phyloP scores from a whole-genome alignment of 1,140 invertebrate species.

The Aphelinus atriplicis region DNA sequence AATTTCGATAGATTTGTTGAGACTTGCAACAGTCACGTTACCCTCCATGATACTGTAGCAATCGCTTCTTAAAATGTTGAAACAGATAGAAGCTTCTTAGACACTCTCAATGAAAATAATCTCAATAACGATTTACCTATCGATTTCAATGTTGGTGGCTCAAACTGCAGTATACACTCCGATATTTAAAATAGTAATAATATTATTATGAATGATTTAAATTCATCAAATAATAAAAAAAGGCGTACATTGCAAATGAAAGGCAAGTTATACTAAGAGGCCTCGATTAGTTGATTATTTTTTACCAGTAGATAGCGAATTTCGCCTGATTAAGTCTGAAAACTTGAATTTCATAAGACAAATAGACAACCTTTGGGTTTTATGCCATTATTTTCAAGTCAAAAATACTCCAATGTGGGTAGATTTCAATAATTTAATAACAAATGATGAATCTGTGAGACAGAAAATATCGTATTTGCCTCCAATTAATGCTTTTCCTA shows the following conservation, averaged over 20 bases:
- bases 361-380: background rate
- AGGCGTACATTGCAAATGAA: too few relatives aligned
- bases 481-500: conserved; percentile 54
- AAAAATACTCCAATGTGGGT: conserved; percentile 45
- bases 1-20: conserved; percentile 57
- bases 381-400: conserved; percentile 16
- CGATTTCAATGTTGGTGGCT: too few relatives aligned
- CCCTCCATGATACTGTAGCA: conserved; percentile 55
- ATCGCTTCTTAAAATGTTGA: conserved; percentile 48
- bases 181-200: background rate
- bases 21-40: conserved; percentile 49
- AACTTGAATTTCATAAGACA: background rate
- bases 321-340: background rate
- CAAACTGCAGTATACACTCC: background rate
- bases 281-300: background rate
- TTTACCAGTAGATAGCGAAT: background rate
- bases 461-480: conserved; percentile 36
- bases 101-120: background rate
- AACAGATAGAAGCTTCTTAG: too few relatives aligned
- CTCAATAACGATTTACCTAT: too few relatives aligned
- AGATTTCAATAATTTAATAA: conserved; percentile 41
- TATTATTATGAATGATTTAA: too few relatives aligned
- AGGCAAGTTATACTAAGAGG: too few relatives aligned
- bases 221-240: too few relatives aligned
- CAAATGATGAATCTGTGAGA: background rate